phyloP scores from a whole-genome alignment of 2,797 vertebrate species.

The Heteromormyrus szaboi region DNA sequence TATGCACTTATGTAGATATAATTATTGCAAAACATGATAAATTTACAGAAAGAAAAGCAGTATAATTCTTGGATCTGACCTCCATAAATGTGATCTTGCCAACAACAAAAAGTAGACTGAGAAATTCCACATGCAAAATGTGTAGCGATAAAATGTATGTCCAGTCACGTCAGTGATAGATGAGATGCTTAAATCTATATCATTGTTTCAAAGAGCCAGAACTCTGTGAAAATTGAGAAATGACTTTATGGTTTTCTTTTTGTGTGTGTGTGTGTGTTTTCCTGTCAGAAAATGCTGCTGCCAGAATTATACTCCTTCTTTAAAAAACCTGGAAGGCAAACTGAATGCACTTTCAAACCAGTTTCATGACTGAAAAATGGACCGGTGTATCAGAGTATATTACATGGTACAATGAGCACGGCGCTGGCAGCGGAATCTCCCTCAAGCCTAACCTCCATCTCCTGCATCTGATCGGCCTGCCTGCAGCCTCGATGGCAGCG shows the following conservation, averaged over 20 bases:
- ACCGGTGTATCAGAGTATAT: not conserved
- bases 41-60: not conserved
- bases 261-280: not conserved
- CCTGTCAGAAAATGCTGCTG: not conserved
- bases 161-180: not conserved
- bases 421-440: not conserved
- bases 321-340: not conserved
- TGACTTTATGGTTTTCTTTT: not conserved
- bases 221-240: not conserved
- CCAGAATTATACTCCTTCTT: not conserved
- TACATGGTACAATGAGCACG: not conserved
- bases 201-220: not conserved
- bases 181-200: not conserved
- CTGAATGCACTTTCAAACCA: not conserved
- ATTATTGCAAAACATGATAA: not conserved
- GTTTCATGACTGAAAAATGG: constrained; percentile 12
- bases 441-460: not conserved
- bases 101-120: not conserved
- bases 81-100: not conserved
- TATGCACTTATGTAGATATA: not conserved
- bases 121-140: not conserved
- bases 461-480: not conserved
- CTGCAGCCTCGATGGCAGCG: not conserved
- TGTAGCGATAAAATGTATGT: not conserved
- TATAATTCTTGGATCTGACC: not conserved